Conservation (phyloP, 2,797 vertebrate species). For the Jordanella pulchra region DNA sequence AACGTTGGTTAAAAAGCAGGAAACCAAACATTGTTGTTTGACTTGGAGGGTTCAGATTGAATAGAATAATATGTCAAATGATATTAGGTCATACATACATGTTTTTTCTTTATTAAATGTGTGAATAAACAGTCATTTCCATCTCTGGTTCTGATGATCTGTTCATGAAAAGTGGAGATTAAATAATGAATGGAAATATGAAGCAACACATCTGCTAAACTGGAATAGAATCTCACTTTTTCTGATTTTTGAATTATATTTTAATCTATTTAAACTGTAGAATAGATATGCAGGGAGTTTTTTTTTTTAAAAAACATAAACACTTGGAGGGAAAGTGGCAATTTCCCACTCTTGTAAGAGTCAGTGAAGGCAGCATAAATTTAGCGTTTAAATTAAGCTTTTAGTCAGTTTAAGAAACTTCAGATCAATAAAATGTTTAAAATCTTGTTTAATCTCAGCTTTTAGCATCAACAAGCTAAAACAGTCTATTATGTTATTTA, state of each 20-base stretch:
- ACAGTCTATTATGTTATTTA: background rate
- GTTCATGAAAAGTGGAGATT: too few species aligned
- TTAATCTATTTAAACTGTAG: background rate
- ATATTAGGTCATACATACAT: too few species aligned
- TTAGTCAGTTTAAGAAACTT: background rate
- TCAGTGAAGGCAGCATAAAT: slow-evolving; percentile 20
- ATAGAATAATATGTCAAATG: too few species aligned
- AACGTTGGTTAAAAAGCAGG: background rate
- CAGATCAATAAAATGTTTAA: background rate
- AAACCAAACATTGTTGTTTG: background rate
- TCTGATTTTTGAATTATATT: background rate
- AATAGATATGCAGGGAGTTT: background rate
- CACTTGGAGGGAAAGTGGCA: background rate
- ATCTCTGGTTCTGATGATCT: background rate
- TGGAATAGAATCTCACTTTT: background rate
- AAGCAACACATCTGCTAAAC: background rate
- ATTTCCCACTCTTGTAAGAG: slow-evolving; percentile 18
- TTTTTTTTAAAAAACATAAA: background rate
- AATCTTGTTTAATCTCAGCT: background rate
- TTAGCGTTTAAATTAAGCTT: background rate
- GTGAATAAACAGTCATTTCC: background rate
- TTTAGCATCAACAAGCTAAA: background rate
- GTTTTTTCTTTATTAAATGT: background rate
- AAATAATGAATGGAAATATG: too few species aligned
- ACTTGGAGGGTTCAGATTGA: background rate